These are phyloP conservation scores for Muricea muricata DNA, from an alignment of 92 coral and sea anemone genomes.

Conservation along the genomic window DNA sequence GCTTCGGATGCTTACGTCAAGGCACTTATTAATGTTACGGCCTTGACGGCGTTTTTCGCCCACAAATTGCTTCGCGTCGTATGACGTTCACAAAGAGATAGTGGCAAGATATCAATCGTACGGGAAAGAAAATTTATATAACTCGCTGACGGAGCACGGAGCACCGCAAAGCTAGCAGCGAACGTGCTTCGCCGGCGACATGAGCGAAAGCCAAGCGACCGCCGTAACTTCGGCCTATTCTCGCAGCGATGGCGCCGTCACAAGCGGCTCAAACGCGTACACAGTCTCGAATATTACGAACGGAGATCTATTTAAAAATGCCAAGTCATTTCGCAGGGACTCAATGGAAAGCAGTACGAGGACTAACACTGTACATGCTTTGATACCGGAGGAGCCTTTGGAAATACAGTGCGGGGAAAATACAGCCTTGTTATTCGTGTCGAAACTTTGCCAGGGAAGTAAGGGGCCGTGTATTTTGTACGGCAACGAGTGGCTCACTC, in stretches of 20 bases:
- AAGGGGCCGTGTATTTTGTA: constrained; percentile 97
- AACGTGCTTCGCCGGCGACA: neutral
- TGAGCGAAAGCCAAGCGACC: neutral
- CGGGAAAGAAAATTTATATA: neutral
- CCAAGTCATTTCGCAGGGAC: neutral
- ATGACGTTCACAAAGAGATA: constrained; percentile 42
- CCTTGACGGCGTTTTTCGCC: constrained; percentile 35
- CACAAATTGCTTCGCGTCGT: constrained; percentile 33
- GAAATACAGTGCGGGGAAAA: constrained; percentile 99
- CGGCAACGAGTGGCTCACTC: constrained; percentile 96
- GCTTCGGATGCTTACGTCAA: constrained; percentile 36
- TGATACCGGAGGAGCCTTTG: constrained; percentile 86
- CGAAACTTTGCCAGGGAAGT: constrained; percentile 98
- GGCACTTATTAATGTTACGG: constrained; percentile 37
- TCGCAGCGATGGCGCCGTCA: neutral
- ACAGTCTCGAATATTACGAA: constrained; percentile 5
- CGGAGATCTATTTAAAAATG: neutral
- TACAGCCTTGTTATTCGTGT: constrained; percentile 86
- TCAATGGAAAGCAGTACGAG: neutral
- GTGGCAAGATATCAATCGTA: constrained; percentile 15
- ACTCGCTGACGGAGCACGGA: neutral
- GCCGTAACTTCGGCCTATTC: neutral
- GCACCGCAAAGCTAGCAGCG: constrained; percentile 1
- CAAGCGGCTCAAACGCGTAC: too few species aligned
- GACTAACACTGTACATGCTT: neutral